Conservation (phyloP, 2,797 vertebrate genomes). For the Poecilia velifera region DNA sequence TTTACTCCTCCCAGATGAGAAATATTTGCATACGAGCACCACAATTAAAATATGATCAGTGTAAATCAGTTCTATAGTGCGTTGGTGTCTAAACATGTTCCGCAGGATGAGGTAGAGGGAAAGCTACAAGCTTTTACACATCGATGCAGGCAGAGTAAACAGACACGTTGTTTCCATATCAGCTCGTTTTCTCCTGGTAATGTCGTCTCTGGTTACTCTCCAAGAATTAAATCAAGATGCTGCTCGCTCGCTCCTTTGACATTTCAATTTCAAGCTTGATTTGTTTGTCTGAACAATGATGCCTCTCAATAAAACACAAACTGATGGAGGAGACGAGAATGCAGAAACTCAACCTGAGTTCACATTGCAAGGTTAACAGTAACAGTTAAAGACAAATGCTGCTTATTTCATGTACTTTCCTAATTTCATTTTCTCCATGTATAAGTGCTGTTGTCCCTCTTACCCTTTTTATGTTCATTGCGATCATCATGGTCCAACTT, state of each 20-base stretch:
- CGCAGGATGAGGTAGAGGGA: constrained; percentile 6
- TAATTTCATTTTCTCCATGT: neutral
- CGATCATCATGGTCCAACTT: neutral
- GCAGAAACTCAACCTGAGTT: neutral
- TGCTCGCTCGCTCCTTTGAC: constrained; percentile 17
- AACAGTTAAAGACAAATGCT: neutral
- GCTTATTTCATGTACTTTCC: neutral
- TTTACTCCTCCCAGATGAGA: constrained; percentile 27
- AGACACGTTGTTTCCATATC: neutral
- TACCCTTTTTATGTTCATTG: neutral
- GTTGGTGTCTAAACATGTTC: constrained; percentile 6
- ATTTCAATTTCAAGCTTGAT: constrained; percentile 27
- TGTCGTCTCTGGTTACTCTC: neutral
- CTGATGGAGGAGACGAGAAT: constrained; percentile 5
- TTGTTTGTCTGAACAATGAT: constrained; percentile 23
- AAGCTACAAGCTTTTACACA: neutral
- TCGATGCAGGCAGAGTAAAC: neutral
- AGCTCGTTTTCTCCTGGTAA: neutral
- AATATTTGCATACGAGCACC: constrained; percentile 17
- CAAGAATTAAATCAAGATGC: constrained; percentile 23
- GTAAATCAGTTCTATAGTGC: constrained; percentile 29
- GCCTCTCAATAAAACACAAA: constrained; percentile 10
- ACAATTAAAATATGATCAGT: constrained; percentile 22
- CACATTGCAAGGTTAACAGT: neutral
- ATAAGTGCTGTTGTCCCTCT: neutral